phyloP scores from a whole-genome alignment of 2,888 invertebrate genomes.

The Heliothis peltigera region DNA sequence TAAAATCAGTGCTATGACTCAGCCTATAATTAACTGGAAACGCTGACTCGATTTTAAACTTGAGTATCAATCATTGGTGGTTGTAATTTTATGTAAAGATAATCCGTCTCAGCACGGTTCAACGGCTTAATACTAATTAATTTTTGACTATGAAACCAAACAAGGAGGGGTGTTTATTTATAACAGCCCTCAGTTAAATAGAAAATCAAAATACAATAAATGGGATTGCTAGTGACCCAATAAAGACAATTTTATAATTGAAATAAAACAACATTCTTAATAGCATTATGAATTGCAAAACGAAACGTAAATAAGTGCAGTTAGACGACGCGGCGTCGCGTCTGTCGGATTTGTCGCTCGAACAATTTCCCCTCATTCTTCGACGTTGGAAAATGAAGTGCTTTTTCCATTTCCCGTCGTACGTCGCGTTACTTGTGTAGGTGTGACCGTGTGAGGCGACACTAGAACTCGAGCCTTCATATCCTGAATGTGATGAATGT shows the following conservation, averaged over 20 bases:
- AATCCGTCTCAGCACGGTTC: neutral
- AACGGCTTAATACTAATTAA: neutral
- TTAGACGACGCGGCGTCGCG: constrained; percentile 32
- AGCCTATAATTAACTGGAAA: neutral
- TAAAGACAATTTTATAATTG: constrained; percentile 24
- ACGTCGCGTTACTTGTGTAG: constrained; percentile 36
- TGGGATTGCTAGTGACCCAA: constrained; percentile 1
- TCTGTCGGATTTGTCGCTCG: constrained; percentile 53
- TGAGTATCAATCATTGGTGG: neutral
- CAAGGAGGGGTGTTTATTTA: neutral
- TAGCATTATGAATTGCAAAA: constrained; percentile 42
- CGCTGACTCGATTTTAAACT: neutral
- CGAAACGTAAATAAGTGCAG: constrained; percentile 43
- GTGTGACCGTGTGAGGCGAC: constrained; percentile 36
- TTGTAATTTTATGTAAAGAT: neutral
- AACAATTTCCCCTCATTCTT: constrained; percentile 57
- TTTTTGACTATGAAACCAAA: neutral
- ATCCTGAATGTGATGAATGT: constrained; percentile 57
- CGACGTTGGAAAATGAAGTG: constrained; percentile 56
- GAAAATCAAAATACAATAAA: constrained; percentile 3
- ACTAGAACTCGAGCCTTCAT: constrained; percentile 53
- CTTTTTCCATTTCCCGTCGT: constrained; percentile 66
- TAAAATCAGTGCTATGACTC: no score
- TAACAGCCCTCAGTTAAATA: neutral
- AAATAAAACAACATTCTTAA: constrained; percentile 31